A percentile compares a stretch with the other conserved stretches of the same genome.
Evolutionary conservation across 2,113 vertebrate genomes (phyloP).

Genomic region (Nothobranchius furzeri): DNA sequence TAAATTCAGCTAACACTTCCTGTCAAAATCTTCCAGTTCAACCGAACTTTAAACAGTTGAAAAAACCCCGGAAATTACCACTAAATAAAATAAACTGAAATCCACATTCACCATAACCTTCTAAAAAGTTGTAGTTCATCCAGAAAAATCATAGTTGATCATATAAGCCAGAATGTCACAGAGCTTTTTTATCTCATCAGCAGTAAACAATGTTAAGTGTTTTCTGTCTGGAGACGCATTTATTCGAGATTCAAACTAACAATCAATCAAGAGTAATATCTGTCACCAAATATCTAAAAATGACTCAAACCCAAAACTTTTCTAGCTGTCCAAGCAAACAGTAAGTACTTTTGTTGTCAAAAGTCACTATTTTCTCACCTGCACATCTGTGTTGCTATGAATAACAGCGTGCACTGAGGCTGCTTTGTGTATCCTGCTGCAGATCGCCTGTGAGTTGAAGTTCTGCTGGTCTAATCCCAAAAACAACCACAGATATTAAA

Average conservation of each 20-base stretch:
- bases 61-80: too few relatives aligned
- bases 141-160: too few relatives aligned
- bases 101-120: too few relatives aligned
- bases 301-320: not conserved
- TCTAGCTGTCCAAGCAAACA: not conserved
- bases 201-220: too few relatives aligned
- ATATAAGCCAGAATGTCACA: too few relatives aligned
- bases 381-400: not conserved
- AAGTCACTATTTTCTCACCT: not conserved
- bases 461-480: not conserved
- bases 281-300: not conserved
- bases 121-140: too few relatives aligned
- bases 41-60: not conserved
- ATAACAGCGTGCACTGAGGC: not conserved
- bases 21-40: constrained; percentile 6
- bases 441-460: not conserved
- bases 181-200: too few relatives aligned
- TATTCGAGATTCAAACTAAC: not conserved
- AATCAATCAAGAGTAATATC: not conserved
- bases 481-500: not conserved
- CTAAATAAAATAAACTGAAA: too few relatives aligned
- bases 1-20: constrained; percentile 4
- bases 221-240: too few relatives aligned
- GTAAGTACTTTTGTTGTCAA: not conserved
- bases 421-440: not conserved